Conservation (phyloP, 2,797 vertebrate genomes). For the Helostoma temminkii region DNA sequence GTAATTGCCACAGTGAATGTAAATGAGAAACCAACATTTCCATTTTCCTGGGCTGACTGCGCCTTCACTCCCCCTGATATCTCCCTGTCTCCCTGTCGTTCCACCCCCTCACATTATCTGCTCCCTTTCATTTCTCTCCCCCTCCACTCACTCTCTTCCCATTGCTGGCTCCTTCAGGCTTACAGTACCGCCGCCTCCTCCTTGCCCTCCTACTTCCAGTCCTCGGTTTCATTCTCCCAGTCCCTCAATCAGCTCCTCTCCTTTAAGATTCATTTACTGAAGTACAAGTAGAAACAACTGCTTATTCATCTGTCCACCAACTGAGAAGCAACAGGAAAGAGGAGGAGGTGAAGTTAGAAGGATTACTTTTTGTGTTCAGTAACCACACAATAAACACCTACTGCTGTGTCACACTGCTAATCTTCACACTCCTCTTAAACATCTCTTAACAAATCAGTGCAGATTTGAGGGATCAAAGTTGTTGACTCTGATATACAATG, state of each 20-base stretch:
- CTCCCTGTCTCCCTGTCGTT: constrained; percentile 23
- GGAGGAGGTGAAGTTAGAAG: constrained; percentile 7
- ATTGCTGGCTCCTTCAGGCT: constrained; percentile 13
- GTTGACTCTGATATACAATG: not conserved
- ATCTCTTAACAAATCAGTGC: not conserved
- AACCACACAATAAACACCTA: not conserved
- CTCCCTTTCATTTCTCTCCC: constrained; percentile 41
- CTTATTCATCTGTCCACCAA: constrained; percentile 32
- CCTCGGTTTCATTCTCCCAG: constrained; percentile 35
- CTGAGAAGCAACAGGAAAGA: constrained; percentile 1
- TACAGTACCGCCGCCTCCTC: constrained; percentile 4
- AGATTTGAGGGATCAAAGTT: not conserved
- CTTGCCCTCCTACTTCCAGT: constrained; percentile 20
- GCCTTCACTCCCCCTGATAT: constrained; percentile 33
- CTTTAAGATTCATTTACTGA: constrained; percentile 47
- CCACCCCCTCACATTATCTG: constrained; percentile 48
- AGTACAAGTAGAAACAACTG: constrained; percentile 47
- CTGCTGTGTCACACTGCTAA: not conserved
- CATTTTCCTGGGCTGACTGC: constrained; percentile 29
- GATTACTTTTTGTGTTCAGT: constrained; percentile 20
- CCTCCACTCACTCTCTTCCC: constrained; percentile 19
- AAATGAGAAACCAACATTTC: constrained; percentile 41
- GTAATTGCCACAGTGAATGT: constrained; percentile 38
- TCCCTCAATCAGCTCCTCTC: constrained; percentile 40
- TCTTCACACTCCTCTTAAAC: not conserved